A percentile compares a stretch with the other conserved stretches of the same genome.
Evolutionary conservation across 2,888 invertebrate genomes (phyloP).

Genomic region (Pseudococcus longispinus): DNA sequence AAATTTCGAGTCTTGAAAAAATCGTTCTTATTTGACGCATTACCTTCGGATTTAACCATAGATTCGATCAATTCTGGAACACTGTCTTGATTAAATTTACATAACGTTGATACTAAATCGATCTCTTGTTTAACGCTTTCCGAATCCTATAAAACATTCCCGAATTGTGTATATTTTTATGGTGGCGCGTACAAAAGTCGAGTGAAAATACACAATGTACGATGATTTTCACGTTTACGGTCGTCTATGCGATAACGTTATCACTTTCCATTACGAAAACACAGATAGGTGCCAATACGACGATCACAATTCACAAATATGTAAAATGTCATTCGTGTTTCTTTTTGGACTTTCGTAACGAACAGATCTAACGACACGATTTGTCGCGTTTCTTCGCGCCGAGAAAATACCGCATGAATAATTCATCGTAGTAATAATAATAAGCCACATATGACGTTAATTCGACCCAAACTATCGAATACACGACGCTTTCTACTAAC

Average conservation of each 20-base stretch:
- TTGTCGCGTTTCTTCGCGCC: neutral
- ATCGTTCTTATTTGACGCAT: neutral
- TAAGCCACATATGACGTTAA: neutral
- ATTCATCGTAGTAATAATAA: neutral
- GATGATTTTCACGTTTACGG: conserved; percentile 17
- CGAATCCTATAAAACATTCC: conserved; percentile 59
- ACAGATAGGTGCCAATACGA: neutral
- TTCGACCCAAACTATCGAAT: no score
- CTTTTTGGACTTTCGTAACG: conserved; percentile 1
- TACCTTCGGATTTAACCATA: conserved; percentile 46
- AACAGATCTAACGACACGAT: neutral
- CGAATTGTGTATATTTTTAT: neutral
- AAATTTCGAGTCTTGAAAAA: neutral
- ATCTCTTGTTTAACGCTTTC: conserved; percentile 63
- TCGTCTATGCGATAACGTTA: conserved; percentile 10
- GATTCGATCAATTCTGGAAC: conserved; percentile 59
- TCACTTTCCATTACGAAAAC: conserved; percentile 10
- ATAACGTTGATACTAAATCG: conserved; percentile 63
- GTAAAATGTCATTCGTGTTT: neutral
- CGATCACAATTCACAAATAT: neutral
- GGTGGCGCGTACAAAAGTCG: neutral
- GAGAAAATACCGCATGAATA: conserved; percentile 10
- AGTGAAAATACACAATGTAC: neutral
- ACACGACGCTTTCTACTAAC: conserved; percentile 4
- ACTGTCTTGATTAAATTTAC: conserved; percentile 62